Conservation (phyloP, 2,797 vertebrate genomes). For the Alcedo quadribrachys region DNA sequence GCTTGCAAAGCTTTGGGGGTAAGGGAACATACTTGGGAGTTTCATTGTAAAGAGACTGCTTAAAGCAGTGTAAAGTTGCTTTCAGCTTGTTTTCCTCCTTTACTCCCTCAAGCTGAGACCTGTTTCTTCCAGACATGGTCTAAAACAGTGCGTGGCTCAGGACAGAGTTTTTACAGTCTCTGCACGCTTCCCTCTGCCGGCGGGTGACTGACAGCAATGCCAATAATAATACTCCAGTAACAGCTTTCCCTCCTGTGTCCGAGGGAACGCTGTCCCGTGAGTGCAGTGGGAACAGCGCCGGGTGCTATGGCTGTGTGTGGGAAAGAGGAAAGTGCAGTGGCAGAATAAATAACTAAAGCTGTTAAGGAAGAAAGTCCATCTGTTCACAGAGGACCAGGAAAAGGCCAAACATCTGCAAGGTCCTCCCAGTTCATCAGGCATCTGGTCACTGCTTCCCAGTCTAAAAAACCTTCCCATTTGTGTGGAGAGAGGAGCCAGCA, state of each 20-base stretch:
- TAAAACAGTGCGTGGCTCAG: fast-evolving
- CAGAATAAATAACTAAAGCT: conserved; percentile 55
- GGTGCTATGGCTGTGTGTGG: conserved; percentile 17
- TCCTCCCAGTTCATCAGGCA: conserved; percentile 51
- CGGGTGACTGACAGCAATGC: conserved; percentile 6
- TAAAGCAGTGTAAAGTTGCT: not conserved
- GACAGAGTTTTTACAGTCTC: not conserved
- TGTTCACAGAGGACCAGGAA: conserved; percentile 14
- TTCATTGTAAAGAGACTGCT: not conserved
- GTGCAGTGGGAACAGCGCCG: not conserved
- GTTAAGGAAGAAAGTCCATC: conserved; percentile 46
- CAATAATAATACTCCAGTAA: conserved; percentile 9
- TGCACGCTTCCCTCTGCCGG: not conserved
- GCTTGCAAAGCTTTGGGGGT: not conserved
- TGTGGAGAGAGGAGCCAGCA: conserved; percentile 4
- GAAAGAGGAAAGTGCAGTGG: conserved; percentile 46
- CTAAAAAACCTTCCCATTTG: not conserved
- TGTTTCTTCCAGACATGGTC: not conserved
- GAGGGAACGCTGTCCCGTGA: not conserved
- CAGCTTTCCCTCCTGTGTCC: not conserved
- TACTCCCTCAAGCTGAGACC: not conserved
- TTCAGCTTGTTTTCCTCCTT: not conserved
- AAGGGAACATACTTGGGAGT: not conserved
- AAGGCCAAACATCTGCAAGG: conserved; percentile 66
- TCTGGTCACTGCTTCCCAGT: conserved; percentile 35